These are phyloP conservation scores for Zoanthus gigantus DNA, from an alignment of 92 coral and sea anemone genomes.

Conservation along the genomic window DNA sequence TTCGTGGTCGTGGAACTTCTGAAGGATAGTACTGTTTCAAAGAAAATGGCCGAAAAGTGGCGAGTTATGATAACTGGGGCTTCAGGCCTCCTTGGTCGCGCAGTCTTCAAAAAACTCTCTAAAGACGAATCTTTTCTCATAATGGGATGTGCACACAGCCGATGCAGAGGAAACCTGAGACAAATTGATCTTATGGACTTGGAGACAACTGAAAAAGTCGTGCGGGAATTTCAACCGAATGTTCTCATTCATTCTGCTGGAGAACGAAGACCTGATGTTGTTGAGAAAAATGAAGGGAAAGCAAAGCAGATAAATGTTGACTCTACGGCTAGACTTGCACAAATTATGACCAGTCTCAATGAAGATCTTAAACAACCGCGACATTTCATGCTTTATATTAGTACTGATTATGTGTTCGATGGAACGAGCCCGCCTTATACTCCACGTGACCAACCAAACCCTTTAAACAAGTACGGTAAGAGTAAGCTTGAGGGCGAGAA, in stretches of 20 bases:
- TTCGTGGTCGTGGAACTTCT: not conserved
- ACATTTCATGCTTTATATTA: conserved; percentile 86
- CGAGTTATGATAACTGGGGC: conserved; percentile 86
- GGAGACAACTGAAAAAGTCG: conserved; percentile 74
- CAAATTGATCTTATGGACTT: conserved; percentile 81
- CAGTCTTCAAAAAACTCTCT: conserved; percentile 76
- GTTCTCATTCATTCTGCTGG: conserved; percentile 84
- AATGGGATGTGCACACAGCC: conserved; percentile 84
- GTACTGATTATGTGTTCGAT: conserved; percentile 94
- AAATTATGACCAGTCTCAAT: conserved; percentile 73
- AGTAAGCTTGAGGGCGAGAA: conserved; percentile 84
- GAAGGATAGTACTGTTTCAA: not conserved
- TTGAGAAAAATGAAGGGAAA: conserved; percentile 76
- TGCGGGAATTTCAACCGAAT: conserved; percentile 80
- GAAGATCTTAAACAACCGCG: conserved; percentile 51
- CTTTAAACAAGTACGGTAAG: conserved; percentile 86
- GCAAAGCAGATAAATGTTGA: conserved; percentile 74
- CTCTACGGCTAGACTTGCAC: conserved; percentile 71
- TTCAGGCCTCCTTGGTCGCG: conserved; percentile 90
- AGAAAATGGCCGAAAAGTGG: conserved; percentile 72
- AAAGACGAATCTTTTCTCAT: conserved; percentile 66
- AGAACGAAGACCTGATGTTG: conserved; percentile 87
- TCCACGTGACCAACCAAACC: conserved; percentile 81
- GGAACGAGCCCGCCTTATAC: conserved; percentile 83
- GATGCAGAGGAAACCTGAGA: conserved; percentile 70